Evolutionary conservation across 2,113 vertebrate species (phyloP).

Genomic region (Procavia capensis): DNA sequence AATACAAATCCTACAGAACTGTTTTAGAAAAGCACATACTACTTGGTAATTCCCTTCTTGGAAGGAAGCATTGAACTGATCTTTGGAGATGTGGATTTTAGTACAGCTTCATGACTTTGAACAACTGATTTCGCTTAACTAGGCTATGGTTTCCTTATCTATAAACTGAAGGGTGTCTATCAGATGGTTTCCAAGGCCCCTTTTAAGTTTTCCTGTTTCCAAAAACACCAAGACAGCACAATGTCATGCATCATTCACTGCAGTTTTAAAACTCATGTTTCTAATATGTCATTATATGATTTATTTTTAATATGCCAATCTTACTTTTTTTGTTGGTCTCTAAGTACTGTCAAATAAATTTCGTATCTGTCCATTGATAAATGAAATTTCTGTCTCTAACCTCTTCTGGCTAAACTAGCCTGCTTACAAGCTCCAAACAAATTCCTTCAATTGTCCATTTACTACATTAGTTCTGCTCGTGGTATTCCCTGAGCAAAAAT

Average conservation of each 20-base stretch:
- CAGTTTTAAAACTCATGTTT: constrained; percentile 23
- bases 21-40: not conserved
- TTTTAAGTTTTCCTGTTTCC: constrained; percentile 9
- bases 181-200: not conserved
- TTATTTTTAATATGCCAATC: not conserved
- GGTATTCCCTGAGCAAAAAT: not conserved
- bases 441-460: not conserved
- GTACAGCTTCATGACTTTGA: not conserved
- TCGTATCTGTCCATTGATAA: not conserved
- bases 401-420: not conserved
- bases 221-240: not conserved
- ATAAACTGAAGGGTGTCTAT: not conserved
- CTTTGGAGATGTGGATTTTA: not conserved
- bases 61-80: not conserved
- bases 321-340: constrained; percentile 33
- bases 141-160: not conserved
- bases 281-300: not conserved
- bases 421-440: not conserved
- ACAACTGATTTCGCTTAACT: not conserved
- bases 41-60: not conserved
- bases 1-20: not conserved
- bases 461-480: not conserved
- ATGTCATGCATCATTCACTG: not conserved
- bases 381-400: not conserved
- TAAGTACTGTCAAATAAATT: not conserved